Conservation (phyloP, 2,888 invertebrate genomes). For the Notodonta dromedarius region DNA sequence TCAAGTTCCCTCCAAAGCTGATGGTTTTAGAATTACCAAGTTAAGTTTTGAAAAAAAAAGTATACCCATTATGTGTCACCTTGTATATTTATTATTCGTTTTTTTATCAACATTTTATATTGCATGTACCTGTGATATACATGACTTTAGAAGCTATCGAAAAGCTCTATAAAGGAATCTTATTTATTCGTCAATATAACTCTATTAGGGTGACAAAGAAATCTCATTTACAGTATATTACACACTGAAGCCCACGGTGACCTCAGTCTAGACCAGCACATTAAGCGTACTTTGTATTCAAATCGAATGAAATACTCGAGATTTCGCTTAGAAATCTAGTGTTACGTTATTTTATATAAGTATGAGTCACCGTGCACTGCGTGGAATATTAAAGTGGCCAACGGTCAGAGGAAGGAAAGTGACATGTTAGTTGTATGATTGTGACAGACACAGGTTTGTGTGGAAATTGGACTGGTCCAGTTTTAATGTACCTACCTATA, state of each 20-base stretch:
- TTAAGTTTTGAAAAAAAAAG: too few relatives aligned
- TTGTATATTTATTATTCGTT: too few relatives aligned
- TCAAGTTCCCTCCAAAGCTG: too few relatives aligned
- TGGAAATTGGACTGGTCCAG: neutral
- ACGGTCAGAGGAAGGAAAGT: constrained; percentile 1
- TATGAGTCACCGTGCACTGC: neutral
- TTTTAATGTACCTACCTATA: neutral
- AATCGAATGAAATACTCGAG: neutral
- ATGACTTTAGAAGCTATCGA: neutral
- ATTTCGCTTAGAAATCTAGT: constrained; percentile 4
- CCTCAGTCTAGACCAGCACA: neutral
- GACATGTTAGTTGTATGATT: neutral
- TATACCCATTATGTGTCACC: too few relatives aligned
- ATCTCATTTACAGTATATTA: neutral
- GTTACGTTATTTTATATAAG: constrained; percentile 7
- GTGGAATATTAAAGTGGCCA: constrained; percentile 1
- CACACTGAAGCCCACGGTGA: neutral
- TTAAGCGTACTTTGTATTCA: constrained; percentile 1
- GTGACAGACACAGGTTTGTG: neutral
- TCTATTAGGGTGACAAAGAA: neutral
- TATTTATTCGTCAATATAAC: neutral
- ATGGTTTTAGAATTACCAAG: too few relatives aligned
- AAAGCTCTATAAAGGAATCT: neutral
- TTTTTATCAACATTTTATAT: too few relatives aligned
- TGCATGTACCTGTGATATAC: too few relatives aligned